A percentile compares a stretch with the other conserved stretches of the same genome.
Conservation (phyloP, 2,888 invertebrate genomes). For the Helicoverpa assulta region DNA sequence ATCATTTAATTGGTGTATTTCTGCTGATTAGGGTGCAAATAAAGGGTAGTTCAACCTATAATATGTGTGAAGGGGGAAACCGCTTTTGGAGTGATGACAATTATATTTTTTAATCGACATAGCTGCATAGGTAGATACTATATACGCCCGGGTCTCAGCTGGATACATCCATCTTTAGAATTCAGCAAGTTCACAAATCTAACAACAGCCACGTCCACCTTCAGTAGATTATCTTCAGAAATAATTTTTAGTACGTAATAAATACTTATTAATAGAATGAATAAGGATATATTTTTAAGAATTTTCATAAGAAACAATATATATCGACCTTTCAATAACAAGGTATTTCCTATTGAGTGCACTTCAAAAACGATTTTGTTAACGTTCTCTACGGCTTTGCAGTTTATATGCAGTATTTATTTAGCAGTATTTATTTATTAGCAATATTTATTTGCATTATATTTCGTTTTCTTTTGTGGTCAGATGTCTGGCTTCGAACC, state of each 20-base stretch:
- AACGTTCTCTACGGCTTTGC: neutral
- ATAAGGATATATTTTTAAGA: neutral
- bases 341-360: neutral
- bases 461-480: conserved; percentile 38
- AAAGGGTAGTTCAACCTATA: neutral
- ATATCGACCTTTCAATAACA: neutral
- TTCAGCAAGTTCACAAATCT: no score
- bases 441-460: conserved; percentile 17
- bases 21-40: neutral
- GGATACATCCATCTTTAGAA: no score
- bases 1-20: neutral
- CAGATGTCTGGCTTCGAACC: conserved; percentile 32
- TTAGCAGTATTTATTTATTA: no score
- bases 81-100: no score
- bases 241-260: no score
- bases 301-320: neutral
- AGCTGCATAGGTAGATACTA: no score
- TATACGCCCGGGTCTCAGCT: no score
- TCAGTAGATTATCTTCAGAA: no score
- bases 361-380: neutral
- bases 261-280: no score
- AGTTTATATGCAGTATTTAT: conserved; percentile 7
- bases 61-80: no score
- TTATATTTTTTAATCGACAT: no score
- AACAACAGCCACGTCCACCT: no score